Conservation (phyloP, 1,140 invertebrate species). For the Aphidius gifuensis region DNA sequence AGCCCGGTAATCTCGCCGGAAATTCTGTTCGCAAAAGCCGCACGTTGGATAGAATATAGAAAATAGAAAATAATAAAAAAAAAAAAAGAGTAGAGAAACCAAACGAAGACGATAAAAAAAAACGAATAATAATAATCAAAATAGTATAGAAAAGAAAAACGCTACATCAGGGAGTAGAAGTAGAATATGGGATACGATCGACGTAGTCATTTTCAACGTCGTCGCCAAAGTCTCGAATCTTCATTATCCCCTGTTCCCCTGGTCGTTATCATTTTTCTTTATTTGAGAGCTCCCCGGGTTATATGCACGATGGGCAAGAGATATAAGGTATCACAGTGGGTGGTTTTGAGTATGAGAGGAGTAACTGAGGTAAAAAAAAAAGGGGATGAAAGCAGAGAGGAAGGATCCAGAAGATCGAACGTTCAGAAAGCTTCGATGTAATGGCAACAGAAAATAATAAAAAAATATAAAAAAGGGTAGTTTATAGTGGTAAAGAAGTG, state of each 20-base stretch:
- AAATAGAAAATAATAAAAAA: neutral
- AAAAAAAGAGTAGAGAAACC: neutral
- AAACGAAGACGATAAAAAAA: neutral
- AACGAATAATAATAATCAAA: neutral
- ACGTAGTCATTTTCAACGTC: slow-evolving; percentile 16
- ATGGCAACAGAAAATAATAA: neutral
- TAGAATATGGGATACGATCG: neutral
- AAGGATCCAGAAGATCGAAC: slow-evolving; percentile 1
- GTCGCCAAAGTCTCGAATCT: slow-evolving; percentile 15
- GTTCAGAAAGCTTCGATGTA: neutral
- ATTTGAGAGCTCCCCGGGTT: slow-evolving; percentile 20
- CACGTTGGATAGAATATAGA: too few species aligned
- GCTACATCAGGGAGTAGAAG: neutral
- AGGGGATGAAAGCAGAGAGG: too few species aligned
- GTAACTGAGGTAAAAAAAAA: too few species aligned
- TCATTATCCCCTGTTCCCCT: slow-evolving; percentile 24
- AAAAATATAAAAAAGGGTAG: neutral
- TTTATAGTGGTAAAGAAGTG: neutral
- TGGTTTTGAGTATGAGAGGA: too few species aligned
- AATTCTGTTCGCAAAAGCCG: too few species aligned
- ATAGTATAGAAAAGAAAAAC: slow-evolving; percentile 1
- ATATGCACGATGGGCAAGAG: slow-evolving; percentile 13
- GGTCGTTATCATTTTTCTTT: slow-evolving; percentile 30
- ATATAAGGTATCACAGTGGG: too few species aligned
- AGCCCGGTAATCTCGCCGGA: too few species aligned